Conservation (phyloP, 2,113 vertebrate species). For the human region GRCh38 chr1:67742501-67743000, state of each 20-base stretch:
- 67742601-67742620: background rate
- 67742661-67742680: background rate
- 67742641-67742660: background rate
- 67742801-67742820: background rate
- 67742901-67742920: background rate
- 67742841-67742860: background rate
- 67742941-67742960: background rate
- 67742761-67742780: background rate
- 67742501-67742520: background rate
- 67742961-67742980: background rate
- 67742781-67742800: background rate
- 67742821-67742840: background rate
- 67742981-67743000: background rate
- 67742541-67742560: background rate
- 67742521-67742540: background rate
- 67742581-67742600: background rate
- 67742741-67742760: background rate
- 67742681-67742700: background rate
- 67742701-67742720: background rate
- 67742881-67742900: background rate
- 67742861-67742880: background rate
- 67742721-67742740: background rate
- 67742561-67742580: background rate
- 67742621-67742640: background rate
- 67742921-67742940: background rate